Conservation (phyloP, 2,888 invertebrate species). For the Eupithecia insigniata region DNA sequence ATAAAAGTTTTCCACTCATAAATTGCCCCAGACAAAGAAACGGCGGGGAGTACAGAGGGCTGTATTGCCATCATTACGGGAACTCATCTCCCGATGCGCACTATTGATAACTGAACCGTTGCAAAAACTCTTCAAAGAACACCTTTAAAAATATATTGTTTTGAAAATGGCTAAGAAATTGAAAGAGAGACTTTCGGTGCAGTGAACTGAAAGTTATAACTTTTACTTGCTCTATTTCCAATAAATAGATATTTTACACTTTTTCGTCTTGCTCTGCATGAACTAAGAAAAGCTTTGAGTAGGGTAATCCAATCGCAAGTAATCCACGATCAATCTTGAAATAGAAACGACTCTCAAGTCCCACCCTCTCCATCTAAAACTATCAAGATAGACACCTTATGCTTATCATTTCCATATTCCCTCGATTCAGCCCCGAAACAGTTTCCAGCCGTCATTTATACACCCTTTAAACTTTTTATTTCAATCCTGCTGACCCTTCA, state of each 20-base stretch:
- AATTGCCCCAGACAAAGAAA: constrained; percentile 45
- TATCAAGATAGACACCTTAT: constrained; percentile 24
- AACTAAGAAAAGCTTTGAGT: background rate
- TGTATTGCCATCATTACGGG: constrained; percentile 80
- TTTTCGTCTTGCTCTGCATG: background rate
- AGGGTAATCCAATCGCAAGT: too few relatives aligned
- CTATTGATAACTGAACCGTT: constrained; percentile 77
- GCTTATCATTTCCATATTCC: constrained; percentile 37
- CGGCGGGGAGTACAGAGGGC: constrained; percentile 51
- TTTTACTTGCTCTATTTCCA: background rate
- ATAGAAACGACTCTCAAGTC: background rate
- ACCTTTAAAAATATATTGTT: constrained; percentile 37
- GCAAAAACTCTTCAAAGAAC: constrained; percentile 56
- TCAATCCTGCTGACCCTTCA: constrained; percentile 42
- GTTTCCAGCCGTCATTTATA: constrained; percentile 39
- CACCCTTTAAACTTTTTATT: constrained; percentile 50
- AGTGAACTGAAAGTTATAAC: constrained; percentile 5
- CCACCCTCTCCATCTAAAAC: constrained; percentile 23
- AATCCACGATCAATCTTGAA: too few relatives aligned
- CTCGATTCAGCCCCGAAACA: constrained; percentile 19
- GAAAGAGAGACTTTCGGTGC: background rate
- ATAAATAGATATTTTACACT: background rate
- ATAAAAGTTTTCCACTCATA: constrained; percentile 25
- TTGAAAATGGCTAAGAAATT: constrained; percentile 18
- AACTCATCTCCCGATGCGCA: constrained; percentile 76